Evolutionary conservation across 2,888 invertebrate genomes (phyloP).

Genomic region (Aphidoletes aphidimyza): DNA sequence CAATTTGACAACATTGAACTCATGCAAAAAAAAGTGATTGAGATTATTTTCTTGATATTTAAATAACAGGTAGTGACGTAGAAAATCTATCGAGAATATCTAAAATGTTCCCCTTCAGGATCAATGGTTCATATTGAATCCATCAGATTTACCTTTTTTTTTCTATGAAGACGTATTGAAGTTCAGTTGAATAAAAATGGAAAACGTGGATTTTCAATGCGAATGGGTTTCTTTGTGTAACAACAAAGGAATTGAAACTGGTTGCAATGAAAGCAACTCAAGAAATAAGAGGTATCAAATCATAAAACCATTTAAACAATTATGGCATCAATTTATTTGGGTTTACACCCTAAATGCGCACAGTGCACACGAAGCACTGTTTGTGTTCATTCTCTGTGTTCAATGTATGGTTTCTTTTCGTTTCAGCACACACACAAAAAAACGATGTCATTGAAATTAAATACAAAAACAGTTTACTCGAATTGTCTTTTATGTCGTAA

Average conservation of each 20-base stretch:
- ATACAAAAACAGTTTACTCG: constrained; percentile 27
- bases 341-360: constrained; percentile 35
- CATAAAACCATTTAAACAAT: constrained; percentile 52
- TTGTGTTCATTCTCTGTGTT: background rate
- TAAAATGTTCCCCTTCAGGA: background rate
- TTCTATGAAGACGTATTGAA: background rate
- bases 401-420: constrained; percentile 35
- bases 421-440: background rate
- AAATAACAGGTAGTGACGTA: constrained; percentile 9
- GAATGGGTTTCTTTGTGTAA: constrained; percentile 5
- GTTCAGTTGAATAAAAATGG: constrained; percentile 15
- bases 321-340: constrained; percentile 22
- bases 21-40: background rate
- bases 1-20: background rate
- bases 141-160: background rate
- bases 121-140: background rate
- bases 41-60: background rate
- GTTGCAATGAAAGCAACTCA: background rate
- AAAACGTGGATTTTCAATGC: background rate
- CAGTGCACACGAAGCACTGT: background rate
- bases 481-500: constrained; percentile 26
- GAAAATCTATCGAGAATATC: constrained; percentile 33
- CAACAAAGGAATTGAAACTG: constrained; percentile 29
- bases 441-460: constrained; percentile 35
- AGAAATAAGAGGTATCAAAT: constrained; percentile 44